Base-by-base conservation (phyloP, 2,888 invertebrate genomes). In the Drosophila acutilabella region DNA sequence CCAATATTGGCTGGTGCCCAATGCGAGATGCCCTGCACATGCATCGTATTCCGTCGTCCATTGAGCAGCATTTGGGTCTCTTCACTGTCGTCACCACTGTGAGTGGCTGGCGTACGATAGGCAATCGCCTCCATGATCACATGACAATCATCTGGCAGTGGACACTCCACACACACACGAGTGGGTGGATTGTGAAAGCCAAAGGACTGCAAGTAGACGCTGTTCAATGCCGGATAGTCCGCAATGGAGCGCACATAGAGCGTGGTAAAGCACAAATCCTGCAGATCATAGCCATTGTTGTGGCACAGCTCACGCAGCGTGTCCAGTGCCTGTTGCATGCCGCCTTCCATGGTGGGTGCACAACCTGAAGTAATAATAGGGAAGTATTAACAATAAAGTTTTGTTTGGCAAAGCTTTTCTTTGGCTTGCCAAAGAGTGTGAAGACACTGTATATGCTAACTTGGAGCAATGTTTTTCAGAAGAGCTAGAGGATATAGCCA, bases 1-100 rank as follows among this genome's bases (percentile, higher is more conserved):
- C 98, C 98, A 84, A 98, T 98, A 91, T 98, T 98, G 68, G 98
- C 98, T 0, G 98, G 98, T n/a, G 98, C 98, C 98, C 98, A 98
- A 92, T 98, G 98, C 30, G 98, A 98, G 84, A 98, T 95, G 71
- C 98, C 96, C 93, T 98, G 98, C 42, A 98, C 98, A 91, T 98
- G 98, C 96, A 98, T 96, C 7, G 96, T 97, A 72, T 95, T 94
- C 68, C 96, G 94, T 80, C 94, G 94, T 64, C 82, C 81, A 36
- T 83, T 74, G 26, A 86, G 66, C 45, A 89, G 40, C 4, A 44
- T 33, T 23, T 80, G 79, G 18, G 78, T 77, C 80, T 78, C 78
- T 56, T 83, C 78, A 53, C 61, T 75, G 4, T 79, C 75, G 10
- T 79, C 75, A 26, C 75, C 75, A 10, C 85, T 79, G 48, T 81